Base-by-base conservation (phyloP, 2,113 vertebrate genomes). In the Xenopus borealis region DNA sequence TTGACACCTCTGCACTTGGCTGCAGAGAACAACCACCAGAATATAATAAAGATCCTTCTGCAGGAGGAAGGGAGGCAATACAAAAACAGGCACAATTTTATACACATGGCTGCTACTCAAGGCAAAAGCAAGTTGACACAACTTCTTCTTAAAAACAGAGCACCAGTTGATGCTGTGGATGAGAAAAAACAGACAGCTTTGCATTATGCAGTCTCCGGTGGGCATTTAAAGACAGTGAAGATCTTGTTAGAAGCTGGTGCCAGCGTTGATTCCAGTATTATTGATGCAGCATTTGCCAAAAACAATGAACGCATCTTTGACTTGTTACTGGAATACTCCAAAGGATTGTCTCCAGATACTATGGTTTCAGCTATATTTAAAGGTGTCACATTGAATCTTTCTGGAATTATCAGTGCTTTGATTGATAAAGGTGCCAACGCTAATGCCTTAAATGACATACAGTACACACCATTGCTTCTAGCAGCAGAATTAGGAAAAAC, bases 401-500 rank as follows among this genome's bases (percentile, higher is more conserved):
- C 78, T 0, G 67, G 33, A 7, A 69, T 80, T 3, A 78, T 91
- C 18, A 82, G 81, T 5, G 79, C 84, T 78, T 83, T 93, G 63
- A 80, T 85, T 52, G 89, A 92, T 45, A 85, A 75, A 14, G 92
- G 92, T 6, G 80, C 79, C 6, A 82, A 92, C 19, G 67, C 88
- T 20, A 88, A 93, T 0, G 46, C 77, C 19, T 78, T 7, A 47
- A 87, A 91, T 11, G 63, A 82, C 57, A 83, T 73, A 45, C 82
- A 84, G 18, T 90, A 91, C 79, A 91, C 92, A 7, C 89, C 94
- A 73, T 73, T 94, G 57, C 87, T 94, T 2, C 19, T 93, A 78
- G 88, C 91, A 0, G 87, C 88, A 40, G 87, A 91, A 81, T 85
- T 79, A 55, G 90, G 88, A 5, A 86, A 92, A 68, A 52, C 55